These are phyloP conservation scores for Triops cancriformis DNA, from an alignment of 1,140 invertebrate species.

Conservation along the genomic window DNA sequence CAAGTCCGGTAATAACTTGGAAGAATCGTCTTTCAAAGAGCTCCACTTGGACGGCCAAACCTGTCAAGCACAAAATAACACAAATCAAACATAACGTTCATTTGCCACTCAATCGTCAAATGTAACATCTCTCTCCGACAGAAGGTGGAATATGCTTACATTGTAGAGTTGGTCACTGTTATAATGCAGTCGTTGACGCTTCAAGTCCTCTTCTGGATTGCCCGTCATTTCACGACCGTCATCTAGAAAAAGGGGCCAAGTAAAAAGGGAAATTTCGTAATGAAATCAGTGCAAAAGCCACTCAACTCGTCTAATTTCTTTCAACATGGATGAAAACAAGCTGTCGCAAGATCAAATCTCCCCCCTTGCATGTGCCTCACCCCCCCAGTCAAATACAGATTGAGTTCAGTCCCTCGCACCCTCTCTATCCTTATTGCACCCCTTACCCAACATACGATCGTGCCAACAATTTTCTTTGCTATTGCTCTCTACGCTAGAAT, in stretches of 20 bases:
- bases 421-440: neutral
- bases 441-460: neutral
- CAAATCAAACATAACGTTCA: slow-evolving; percentile 27
- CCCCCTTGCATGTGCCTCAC: neutral
- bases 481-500: neutral
- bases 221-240: slow-evolving; percentile 76
- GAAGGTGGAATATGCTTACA: slow-evolving; percentile 51
- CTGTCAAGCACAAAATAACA: slow-evolving; percentile 44
- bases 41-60: slow-evolving; percentile 79
- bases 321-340: slow-evolving; percentile 15
- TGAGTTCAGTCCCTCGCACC: neutral
- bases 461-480: neutral
- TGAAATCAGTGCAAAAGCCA: slow-evolving; percentile 21
- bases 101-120: slow-evolving; percentile 25
- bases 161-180: slow-evolving; percentile 84
- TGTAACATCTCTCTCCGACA: slow-evolving; percentile 27
- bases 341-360: slow-evolving; percentile 11
- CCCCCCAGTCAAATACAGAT: slow-evolving; percentile 9
- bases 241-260: slow-evolving; percentile 49
- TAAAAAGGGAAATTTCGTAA: slow-evolving; percentile 33
- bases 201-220: slow-evolving; percentile 72
- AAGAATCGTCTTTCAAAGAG: slow-evolving; percentile 60
- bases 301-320: slow-evolving; percentile 17
- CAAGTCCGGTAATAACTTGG: slow-evolving; percentile 66
- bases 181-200: slow-evolving; percentile 74